Percentiles rank a stretch among this genome's conserved stretches.
These are phyloP conservation scores for Physella acuta DNA, from an alignment of 1,140 invertebrate genomes.

Conservation along the genomic window DNA sequence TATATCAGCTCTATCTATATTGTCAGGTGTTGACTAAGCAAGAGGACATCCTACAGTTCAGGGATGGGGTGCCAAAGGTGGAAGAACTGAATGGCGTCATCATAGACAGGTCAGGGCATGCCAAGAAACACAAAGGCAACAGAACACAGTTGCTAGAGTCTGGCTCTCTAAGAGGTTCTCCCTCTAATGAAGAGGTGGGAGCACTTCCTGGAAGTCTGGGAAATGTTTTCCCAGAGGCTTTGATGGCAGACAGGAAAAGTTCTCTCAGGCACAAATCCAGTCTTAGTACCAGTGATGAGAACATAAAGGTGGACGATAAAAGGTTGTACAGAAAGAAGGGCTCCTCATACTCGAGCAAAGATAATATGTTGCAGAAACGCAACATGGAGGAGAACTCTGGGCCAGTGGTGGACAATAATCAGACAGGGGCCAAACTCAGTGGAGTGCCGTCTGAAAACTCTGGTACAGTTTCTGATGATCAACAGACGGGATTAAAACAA, in stretches of 20 bases:
- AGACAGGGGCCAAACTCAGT: too few relatives aligned
- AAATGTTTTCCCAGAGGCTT: background rate
- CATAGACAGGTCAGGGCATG: slow-evolving; percentile 42
- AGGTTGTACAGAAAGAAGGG: background rate
- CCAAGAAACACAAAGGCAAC: slow-evolving; percentile 26
- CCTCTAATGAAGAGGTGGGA: background rate
- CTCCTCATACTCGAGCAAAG: background rate
- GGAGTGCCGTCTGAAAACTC: background rate
- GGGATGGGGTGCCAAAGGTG: slow-evolving; percentile 34
- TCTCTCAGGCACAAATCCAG: background rate
- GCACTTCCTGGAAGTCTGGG: background rate
- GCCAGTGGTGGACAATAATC: too few relatives aligned
- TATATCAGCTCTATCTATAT: too few relatives aligned
- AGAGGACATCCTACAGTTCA: slow-evolving; percentile 35
- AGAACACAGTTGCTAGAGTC: background rate
- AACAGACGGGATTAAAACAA: background rate
- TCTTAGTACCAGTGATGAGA: background rate
- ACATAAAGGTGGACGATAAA: background rate
- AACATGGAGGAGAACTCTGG: too few relatives aligned
- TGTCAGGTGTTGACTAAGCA: slow-evolving; percentile 34
- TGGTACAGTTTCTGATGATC: background rate
- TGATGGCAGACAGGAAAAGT: background rate
- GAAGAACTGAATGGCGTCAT: slow-evolving; percentile 41
- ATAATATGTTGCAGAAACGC: too few relatives aligned
- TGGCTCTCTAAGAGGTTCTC: background rate